A percentile compares a stretch with the other conserved stretches of the same genome.
These are phyloP conservation scores for Rhagologus leucostigma DNA, from an alignment of 2,113 vertebrate genomes.

Conservation along the genomic window DNA sequence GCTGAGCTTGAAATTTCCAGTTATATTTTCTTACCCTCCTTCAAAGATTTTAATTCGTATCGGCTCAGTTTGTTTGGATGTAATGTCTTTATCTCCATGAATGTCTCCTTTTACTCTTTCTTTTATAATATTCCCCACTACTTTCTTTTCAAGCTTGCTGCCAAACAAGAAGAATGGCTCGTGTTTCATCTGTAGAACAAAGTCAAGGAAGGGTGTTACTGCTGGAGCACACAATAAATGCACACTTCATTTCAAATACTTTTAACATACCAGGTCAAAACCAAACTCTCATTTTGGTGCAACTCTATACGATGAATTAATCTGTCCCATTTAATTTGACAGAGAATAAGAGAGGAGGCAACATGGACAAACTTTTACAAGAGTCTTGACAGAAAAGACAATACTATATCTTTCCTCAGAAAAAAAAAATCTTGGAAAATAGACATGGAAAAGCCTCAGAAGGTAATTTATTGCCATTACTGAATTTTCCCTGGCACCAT, in stretches of 20 bases:
- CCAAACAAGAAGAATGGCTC: conserved; percentile 88
- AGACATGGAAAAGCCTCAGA: conserved; percentile 18
- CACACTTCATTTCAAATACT: conserved; percentile 41
- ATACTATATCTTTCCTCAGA: background rate
- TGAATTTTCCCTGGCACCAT: conserved; percentile 14
- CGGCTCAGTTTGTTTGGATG: conserved; percentile 88
- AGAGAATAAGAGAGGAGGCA: background rate
- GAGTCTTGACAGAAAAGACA: conserved; percentile 4
- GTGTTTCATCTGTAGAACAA: conserved; percentile 85
- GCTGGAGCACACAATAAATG: conserved; percentile 33
- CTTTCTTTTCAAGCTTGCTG: conserved; percentile 88
- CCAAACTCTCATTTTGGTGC: conserved; percentile 8
- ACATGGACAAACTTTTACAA: background rate
- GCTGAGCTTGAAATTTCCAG: conserved; percentile 35
- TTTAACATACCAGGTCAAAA: conserved; percentile 37
- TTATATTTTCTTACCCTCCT: conserved; percentile 87
- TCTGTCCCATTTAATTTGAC: background rate
- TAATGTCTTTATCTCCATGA: conserved; percentile 89
- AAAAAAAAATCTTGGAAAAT: background rate
- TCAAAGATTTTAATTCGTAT: conserved; percentile 99
- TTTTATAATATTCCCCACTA: conserved; percentile 86
- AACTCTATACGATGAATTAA: background rate
- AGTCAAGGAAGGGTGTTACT: conserved; percentile 66
- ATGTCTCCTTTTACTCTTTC: conserved; percentile 91
- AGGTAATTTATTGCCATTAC: conserved; percentile 16